phyloP scores from a whole-genome alignment of 2,797 vertebrate genomes.

The Labroides dimidiatus region DNA sequence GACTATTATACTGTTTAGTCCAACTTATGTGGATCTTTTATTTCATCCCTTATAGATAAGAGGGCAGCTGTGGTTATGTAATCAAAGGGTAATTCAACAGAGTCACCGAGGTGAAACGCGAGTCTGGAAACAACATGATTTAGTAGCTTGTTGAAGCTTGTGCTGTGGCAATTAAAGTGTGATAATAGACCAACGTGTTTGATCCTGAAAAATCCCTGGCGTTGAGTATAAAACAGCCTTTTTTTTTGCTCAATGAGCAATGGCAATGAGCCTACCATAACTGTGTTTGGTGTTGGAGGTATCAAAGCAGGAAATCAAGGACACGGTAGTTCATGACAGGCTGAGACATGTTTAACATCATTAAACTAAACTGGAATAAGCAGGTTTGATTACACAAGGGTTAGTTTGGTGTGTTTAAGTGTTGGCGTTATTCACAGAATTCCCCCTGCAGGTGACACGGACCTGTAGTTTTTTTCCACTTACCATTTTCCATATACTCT shows the following conservation, averaged over 20 bases:
- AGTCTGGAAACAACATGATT: constrained; percentile 42
- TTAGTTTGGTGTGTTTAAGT: constrained; percentile 15
- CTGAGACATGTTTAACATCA: constrained; percentile 32
- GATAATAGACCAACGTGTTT: constrained; percentile 71
- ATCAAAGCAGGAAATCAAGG: constrained; percentile 26
- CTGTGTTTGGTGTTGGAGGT: constrained; percentile 27
- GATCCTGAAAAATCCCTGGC: constrained; percentile 63
- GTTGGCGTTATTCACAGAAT: constrained; percentile 4
- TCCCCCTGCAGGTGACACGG: constrained; percentile 6
- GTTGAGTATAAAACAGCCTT: constrained; percentile 23
- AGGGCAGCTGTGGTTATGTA: constrained; percentile 15
- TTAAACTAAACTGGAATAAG: constrained; percentile 20
- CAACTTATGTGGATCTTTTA: constrained; percentile 4
- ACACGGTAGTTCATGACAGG: constrained; percentile 53
- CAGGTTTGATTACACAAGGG: constrained; percentile 15
- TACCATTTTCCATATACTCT: constrained; percentile 99
- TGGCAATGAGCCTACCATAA: constrained; percentile 25
- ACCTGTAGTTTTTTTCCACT: constrained; percentile 43
- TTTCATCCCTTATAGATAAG: constrained; percentile 6
- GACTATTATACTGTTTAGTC: not conserved
- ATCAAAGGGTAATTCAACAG: constrained; percentile 45
- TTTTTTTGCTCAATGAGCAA: constrained; percentile 35
- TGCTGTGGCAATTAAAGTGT: constrained; percentile 23
- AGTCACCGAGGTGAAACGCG: constrained; percentile 22
- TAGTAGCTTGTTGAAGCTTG: constrained; percentile 54